Base-by-base conservation (phyloP, 2,888 invertebrate genomes). In the Parapristionchus giblindavisi region DNA sequence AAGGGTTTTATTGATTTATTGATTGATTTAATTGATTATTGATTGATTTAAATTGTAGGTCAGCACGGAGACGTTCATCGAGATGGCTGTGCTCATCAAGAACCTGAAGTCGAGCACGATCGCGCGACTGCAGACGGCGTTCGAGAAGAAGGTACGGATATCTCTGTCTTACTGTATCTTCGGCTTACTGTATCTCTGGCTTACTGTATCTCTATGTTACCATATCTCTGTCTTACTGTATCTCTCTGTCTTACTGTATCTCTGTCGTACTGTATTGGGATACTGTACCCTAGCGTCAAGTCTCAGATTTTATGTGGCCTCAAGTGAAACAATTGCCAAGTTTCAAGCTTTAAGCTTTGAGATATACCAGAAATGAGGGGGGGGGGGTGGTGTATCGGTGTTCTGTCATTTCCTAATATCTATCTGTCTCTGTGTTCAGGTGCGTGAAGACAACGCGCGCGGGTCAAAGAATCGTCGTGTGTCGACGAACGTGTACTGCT, bases 61-160 rank as follows among this genome's bases (percentile, higher is more conserved):
- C 38, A 80, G 80, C 68, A 79, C 81, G 21, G 80, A 81, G 58
- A 82, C 81, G 11, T 83, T 83, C 75, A 82, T 83, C 32, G 80
- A 78, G 29, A 83, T 81, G n/a, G 79, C 80, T n/a, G 80, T 81
- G 32, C 78, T 80, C 36, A 87, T 87, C 75, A 79, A 85, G 63
- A 87, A 86, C 54, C 80, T 87, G 76, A 85, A 86, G 79, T 80
- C 82, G 34, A 75, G 77, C 4, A 87, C 84, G 17, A 82, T 87
- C 71, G 77, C 80, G 17, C 79, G 83, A 36, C 76, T 85, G 34
- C 87, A 87, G 75, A 72, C 77, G 36, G 77, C 82, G 34, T 84
- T 78, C 56, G 85, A 85, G 75, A 77, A 80, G 65, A 81, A 85
- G 77, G 85, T 85, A 24, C 60, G 80, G 32, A n/a, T n/a, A 24